Evolutionary conservation across 2,888 invertebrate species (phyloP), one percentile per base, ranked within the genome.

Genomic region (Netelia virgata): DNA sequence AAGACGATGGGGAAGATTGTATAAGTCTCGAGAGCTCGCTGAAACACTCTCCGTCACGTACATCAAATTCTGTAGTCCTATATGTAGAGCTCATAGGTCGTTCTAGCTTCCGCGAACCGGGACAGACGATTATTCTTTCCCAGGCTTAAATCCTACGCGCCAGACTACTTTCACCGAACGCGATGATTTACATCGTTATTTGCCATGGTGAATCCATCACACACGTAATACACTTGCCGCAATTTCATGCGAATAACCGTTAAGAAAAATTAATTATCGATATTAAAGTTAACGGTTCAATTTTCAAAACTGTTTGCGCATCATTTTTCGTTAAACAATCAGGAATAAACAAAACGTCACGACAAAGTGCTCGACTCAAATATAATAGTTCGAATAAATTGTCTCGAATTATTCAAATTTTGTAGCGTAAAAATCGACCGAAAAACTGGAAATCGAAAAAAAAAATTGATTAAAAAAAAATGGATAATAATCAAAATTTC

Each of bases 81-180:
- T 68, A 41, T 23, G 57, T 47, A 53, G 47, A 74, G 78, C 55
- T 61, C 74, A 53, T 57, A 63, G 78, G 69, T 78, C 83, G 53
- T 55, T 41, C 55, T 47, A 5, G 43, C 16, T 14, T 77, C 69
- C 41, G 11, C 63, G 74, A 74, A 69, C 47, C 55, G 74, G 20
- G 64, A 18, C 63, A 64, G 18, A 41, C 86, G 86, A 85, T 84
- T 84, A 86, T 87, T 83, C 70, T 83, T 84, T 86, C 85, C 75
- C 82, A 84, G 68, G 59, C 70, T 50, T 10, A 70, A 20, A 74
- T 69, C 61, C 68, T 59, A 47, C 47, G 57, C 18, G 68, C 23
- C 59, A 28, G 43, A 77, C 73, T 79, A 88, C 88, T 88, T 88
- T 88, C 87, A 87, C 86, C 84, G 77, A 85, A 82, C 63, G 68